Percentiles rank a stretch among this genome's conserved stretches.
phyloP scores from a whole-genome alignment of 53 echinoderm and acorn worm species.

The Antedon mediterranea region DNA sequence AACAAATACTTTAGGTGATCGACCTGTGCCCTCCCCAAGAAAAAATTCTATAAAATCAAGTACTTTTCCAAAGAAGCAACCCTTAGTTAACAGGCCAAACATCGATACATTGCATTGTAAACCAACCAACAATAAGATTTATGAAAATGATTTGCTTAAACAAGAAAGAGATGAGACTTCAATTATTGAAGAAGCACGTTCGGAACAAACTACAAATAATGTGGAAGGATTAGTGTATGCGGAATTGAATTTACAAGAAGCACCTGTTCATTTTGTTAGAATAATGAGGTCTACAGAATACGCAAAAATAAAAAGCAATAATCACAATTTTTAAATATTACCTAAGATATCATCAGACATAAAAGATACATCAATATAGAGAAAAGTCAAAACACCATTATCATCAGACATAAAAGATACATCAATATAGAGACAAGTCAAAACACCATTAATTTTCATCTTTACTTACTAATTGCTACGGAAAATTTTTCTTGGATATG shows the following conservation, averaged over 20 bases:
- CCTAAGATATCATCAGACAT: too few species aligned
- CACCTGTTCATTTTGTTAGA: not conserved
- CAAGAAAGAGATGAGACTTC: not conserved
- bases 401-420: too few species aligned
- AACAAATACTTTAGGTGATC: not conserved
- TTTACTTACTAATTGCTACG: too few species aligned
- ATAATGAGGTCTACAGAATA: not conserved
- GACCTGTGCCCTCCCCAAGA: not conserved
- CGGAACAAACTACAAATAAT: not conserved
- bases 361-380: too few species aligned
- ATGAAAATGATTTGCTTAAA: not conserved
- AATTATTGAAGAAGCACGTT: not conserved
- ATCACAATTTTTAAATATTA: too few species aligned
- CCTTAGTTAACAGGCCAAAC: not conserved
- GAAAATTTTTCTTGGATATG: too few species aligned
- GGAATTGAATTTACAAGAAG: not conserved
- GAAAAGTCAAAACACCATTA: too few species aligned
- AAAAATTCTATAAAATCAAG: not conserved
- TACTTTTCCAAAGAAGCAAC: not conserved
- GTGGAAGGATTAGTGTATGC: not conserved
- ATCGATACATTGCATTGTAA: not conserved
- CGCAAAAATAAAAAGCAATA: not conserved
- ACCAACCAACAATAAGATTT: not conserved
- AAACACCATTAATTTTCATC: too few species aligned
- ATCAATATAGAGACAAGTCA: too few species aligned